Evolutionary conservation across 2,888 invertebrate species (phyloP).

Genomic region (Uloborus plumipes): DNA sequence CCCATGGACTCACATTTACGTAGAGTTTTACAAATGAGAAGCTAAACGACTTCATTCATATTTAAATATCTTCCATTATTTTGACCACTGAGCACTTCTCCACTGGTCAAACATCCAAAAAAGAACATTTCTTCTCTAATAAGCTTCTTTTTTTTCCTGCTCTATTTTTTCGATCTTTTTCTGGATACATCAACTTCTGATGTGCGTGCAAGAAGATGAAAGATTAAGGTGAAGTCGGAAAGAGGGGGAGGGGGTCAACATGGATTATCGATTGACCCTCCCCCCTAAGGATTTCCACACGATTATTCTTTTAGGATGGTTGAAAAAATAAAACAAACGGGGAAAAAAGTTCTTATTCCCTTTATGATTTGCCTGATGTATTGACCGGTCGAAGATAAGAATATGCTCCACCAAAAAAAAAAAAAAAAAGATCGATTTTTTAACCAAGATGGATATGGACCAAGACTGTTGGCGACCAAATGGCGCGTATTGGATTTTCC

Average conservation of each 20-base stretch:
- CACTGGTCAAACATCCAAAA: too few relatives aligned
- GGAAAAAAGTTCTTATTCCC: conserved; percentile 11
- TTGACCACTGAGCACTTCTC: too few relatives aligned
- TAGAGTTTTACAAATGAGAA: too few relatives aligned
- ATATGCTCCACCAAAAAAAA: conserved; percentile 12
- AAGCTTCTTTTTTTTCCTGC: too few relatives aligned
- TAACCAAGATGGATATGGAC: too few relatives aligned
- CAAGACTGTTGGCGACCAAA: too few relatives aligned
- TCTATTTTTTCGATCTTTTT: too few relatives aligned
- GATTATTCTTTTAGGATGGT: conserved; percentile 42
- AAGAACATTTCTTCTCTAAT: too few relatives aligned
- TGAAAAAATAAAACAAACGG: neutral
- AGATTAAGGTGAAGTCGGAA: conserved; percentile 38
- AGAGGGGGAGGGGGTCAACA: conserved; percentile 24
- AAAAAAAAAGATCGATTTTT: conserved; percentile 45
- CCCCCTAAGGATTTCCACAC: conserved; percentile 30
- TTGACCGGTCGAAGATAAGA: conserved; percentile 34
- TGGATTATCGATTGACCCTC: conserved; percentile 45
- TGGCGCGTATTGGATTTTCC: too few relatives aligned
- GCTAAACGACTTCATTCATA: too few relatives aligned
- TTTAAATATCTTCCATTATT: too few relatives aligned
- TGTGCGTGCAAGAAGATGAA: conserved; percentile 50
- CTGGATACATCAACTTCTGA: conserved; percentile 10
- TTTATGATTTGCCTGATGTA: conserved; percentile 51
- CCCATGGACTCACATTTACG: too few relatives aligned